phyloP scores from a whole-genome alignment of 2,113 vertebrate species.

The Sakesphorus luctuosus region DNA sequence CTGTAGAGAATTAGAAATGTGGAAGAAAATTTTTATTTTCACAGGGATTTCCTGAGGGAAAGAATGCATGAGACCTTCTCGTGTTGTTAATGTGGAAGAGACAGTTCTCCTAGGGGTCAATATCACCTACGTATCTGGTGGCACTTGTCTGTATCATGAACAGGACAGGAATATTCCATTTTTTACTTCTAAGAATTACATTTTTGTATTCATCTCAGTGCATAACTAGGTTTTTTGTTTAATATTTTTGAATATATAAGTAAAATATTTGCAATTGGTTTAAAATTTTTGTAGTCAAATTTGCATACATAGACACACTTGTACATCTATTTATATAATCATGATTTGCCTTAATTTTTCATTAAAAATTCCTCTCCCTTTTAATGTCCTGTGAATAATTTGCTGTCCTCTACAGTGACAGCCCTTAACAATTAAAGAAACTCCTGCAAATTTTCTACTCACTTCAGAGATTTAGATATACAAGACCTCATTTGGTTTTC shows the following conservation, averaged over 20 bases:
- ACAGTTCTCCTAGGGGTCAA: background rate
- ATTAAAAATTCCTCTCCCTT: background rate
- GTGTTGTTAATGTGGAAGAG: background rate
- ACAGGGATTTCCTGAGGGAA: fast-evolving
- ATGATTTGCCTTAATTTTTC: background rate
- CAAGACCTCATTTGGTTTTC: background rate
- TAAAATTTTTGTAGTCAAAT: background rate
- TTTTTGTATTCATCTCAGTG: background rate
- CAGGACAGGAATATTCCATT: background rate
- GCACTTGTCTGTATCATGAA: background rate
- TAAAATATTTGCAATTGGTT: background rate
- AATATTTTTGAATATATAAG: background rate
- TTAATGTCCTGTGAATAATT: background rate
- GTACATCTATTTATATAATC: background rate
- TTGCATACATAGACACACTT: background rate
- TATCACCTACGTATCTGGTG: background rate
- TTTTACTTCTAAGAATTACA: background rate
- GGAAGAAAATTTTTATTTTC: background rate
- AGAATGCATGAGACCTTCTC: background rate
- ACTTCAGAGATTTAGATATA: background rate
- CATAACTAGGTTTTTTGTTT: fast-evolving
- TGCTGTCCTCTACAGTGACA: background rate
- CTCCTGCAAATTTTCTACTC: background rate
- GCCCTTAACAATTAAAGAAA: background rate
- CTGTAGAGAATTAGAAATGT: background rate